Conservation (phyloP, 2,797 vertebrate genomes). For the Lycodopsis pacificus region DNA sequence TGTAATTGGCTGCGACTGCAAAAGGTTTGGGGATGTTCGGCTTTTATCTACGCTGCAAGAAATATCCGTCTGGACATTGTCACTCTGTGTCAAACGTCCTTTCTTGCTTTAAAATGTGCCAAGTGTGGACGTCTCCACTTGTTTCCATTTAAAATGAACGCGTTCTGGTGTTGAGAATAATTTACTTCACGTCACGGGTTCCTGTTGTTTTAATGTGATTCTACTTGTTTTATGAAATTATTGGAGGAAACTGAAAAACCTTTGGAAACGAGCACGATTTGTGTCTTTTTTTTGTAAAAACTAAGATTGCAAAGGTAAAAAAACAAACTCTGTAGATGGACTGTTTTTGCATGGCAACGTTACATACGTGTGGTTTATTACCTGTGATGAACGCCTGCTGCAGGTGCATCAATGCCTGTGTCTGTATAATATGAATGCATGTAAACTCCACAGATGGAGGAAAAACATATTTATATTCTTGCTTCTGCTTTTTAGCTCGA, state of each 20-base stretch:
- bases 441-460: neutral
- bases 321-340: neutral
- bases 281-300: neutral
- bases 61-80: conserved; percentile 2
- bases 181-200: neutral
- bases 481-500: conserved; percentile 4
- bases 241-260: neutral
- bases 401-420: conserved; percentile 4
- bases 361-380: neutral
- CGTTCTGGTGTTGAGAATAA: neutral
- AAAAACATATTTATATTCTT: neutral
- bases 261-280: neutral
- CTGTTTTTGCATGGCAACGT: neutral
- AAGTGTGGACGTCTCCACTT: neutral
- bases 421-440: neutral
- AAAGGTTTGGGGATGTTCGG: conserved; percentile 45
- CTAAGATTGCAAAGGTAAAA: rapidly evolving
- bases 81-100: neutral
- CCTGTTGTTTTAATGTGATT: neutral
- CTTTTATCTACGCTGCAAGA: conserved; percentile 53
- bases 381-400: neutral
- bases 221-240: neutral
- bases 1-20: conserved; percentile 52
- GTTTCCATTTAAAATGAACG: neutral
- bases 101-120: neutral